Base-by-base conservation (phyloP, 2,888 invertebrate genomes). In the Cryptus armator region DNA sequence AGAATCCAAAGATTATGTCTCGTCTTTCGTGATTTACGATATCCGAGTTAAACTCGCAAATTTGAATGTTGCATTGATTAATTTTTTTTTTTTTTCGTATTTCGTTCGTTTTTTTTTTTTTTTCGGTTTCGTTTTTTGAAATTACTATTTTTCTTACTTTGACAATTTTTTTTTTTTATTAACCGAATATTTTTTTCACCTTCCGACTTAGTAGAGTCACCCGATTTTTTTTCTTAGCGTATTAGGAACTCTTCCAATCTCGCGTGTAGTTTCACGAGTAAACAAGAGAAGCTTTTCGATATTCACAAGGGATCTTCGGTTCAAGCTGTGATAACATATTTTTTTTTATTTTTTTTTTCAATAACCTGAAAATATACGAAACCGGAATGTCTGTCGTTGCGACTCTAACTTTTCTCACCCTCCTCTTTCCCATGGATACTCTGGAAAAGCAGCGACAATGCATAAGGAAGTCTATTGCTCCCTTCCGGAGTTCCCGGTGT, bases 11-110 rank as follows among this genome's bases (percentile, higher is more conserved):
- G 53, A 19, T 10, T 19, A 10, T 19, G 51, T 7, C n/a, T 59
- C 68, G 68, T 66, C 64, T 48, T 64, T 66, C 37, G 66, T 66
- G 48, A 75, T 75, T 75, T 19, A 66, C 67, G 71, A 64, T 72
- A 67, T 77, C 37, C 16, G 48, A 16, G 72, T 48, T 19, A 37
- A 56, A 67, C 51, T 46, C 14, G 32, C 43, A 32, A 51, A 70
- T 76, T 46, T 72, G 72, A 24, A 3, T 24, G 1, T 24, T 24
- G 24, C 24, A 24, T 24, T 24, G 2, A 24, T 24, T 24, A 24
- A 24, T 24, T 24, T 24, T 24, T 24, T 24, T 24, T 24, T n/a
- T 19, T 19, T 19, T 19, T 19, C 19, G 19, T 19, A 19, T 19
- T 19, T 19, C 19, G 19, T 19, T 19, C 19, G 19, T 19, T 19